phyloP scores from a whole-genome alignment of 2,888 invertebrate species.

The Dasysyrphus tricinctus region DNA sequence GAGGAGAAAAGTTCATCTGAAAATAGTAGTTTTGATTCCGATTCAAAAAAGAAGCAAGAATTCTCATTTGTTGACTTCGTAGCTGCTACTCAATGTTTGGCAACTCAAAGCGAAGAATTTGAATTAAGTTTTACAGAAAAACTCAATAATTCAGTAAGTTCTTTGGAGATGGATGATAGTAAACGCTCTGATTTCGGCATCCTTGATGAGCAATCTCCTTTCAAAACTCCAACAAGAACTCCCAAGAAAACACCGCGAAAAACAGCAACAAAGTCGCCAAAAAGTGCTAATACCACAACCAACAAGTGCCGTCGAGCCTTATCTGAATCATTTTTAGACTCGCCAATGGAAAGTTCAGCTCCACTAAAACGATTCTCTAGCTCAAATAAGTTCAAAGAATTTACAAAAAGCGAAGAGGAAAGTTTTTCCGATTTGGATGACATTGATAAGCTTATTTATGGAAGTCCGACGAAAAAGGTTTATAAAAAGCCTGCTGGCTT shows the following conservation, averaged over 20 bases:
- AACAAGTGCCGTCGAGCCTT: constrained; percentile 74
- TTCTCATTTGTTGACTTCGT: constrained; percentile 74
- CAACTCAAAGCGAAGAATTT: constrained; percentile 39
- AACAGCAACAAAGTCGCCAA: not conserved
- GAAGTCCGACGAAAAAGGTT: constrained; percentile 62
- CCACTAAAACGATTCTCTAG: constrained; percentile 77
- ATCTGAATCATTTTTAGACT: constrained; percentile 79
- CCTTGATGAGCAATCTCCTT: constrained; percentile 78
- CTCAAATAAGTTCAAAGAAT: constrained; percentile 71
- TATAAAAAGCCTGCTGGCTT: constrained; percentile 78
- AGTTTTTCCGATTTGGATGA: constrained; percentile 78
- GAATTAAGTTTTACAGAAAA: constrained; percentile 19
- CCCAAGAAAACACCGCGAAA: constrained; percentile 59
- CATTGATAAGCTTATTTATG: constrained; percentile 80
- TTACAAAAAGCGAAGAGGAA: constrained; percentile 76
- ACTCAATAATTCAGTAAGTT: constrained; percentile 14
- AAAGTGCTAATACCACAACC: not conserved
- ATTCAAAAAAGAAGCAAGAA: constrained; percentile 37
- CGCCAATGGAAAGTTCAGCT: constrained; percentile 76
- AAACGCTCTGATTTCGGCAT: constrained; percentile 81
- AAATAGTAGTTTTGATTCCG: not conserved
- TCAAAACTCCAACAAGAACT: constrained; percentile 64
- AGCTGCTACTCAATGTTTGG: constrained; percentile 26
- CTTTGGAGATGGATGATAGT: constrained; percentile 74
- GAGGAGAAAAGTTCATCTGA: constrained; percentile 5